Conservation (phyloP, 2,797 vertebrate species). For the Falco peregrinus region DNA sequence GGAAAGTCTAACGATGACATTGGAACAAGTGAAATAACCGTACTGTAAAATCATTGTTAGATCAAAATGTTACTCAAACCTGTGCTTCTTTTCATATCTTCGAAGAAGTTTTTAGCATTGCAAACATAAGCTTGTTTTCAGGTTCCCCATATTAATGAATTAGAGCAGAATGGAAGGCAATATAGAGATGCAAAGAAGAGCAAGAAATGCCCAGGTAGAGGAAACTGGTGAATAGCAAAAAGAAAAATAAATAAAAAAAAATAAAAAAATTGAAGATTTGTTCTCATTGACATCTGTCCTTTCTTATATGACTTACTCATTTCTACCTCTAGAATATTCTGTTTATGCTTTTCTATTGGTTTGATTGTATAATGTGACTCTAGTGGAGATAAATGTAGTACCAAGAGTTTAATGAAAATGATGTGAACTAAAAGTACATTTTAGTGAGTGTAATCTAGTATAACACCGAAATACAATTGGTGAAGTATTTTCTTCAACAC, state of each 20-base stretch:
- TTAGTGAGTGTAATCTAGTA: neutral
- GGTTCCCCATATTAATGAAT: neutral
- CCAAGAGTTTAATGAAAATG: constrained; percentile 10
- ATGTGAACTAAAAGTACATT: neutral
- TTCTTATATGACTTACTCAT: neutral
- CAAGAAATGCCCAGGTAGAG: neutral
- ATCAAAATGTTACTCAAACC: neutral
- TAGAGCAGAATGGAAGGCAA: neutral
- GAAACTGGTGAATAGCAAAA: neutral
- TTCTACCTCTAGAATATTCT: neutral
- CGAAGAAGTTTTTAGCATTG: neutral
- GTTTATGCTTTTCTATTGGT: neutral
- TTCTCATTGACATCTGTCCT: neutral
- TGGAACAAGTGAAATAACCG: neutral
- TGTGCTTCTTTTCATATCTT: neutral
- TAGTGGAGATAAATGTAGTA: neutral
- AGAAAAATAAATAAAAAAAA: neutral
- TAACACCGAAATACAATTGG: neutral
- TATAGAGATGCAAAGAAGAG: neutral
- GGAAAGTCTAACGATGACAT: neutral
- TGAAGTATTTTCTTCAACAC: neutral
- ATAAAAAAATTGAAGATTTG: neutral
- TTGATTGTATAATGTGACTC: neutral
- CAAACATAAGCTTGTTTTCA: neutral
- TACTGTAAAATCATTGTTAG: neutral